Percentiles rank a stretch among this genome's conserved stretches.
Evolutionary conservation across 1,140 invertebrate species (phyloP).

Genomic region (Drosophila dunni): DNA sequence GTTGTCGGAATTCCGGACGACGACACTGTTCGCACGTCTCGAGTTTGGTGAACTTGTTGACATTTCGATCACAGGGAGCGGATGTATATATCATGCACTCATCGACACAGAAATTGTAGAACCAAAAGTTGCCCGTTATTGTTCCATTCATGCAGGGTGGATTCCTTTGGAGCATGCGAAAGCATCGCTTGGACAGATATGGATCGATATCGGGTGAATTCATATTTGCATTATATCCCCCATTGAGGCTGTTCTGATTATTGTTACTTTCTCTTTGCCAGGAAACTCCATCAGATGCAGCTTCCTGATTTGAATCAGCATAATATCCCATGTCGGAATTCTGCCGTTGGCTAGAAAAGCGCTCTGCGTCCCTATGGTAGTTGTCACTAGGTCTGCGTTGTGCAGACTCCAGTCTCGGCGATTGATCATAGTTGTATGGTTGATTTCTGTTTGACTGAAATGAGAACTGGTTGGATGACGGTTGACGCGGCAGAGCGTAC

Average conservation of each 20-base stretch:
- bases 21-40: conserved; percentile 64
- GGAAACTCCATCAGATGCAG: conserved; percentile 3
- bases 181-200: conserved; percentile 49
- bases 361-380: background rate
- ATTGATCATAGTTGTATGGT: conserved; percentile 8
- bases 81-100: conserved; percentile 72
- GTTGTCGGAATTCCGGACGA: conserved; percentile 34
- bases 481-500: conserved; percentile 1
- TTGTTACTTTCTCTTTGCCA: conserved; percentile 40
- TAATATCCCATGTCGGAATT: background rate
- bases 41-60: conserved; percentile 68
- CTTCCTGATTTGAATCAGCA: background rate
- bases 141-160: conserved; percentile 53
- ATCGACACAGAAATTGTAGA: conserved; percentile 73
- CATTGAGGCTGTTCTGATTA: conserved; percentile 7
- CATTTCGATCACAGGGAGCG: conserved; percentile 70
- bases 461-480: background rate
- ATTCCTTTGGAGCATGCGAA: conserved; percentile 51
- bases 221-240: background rate
- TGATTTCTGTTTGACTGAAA: background rate
- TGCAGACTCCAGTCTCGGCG: conserved; percentile 43
- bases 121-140: conserved; percentile 71
- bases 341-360: background rate
- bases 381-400: conserved; percentile 22
- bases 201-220: conserved; percentile 15